Base-by-base conservation (phyloP, 2,797 vertebrate species). In the Xerus rutilus region DNA sequence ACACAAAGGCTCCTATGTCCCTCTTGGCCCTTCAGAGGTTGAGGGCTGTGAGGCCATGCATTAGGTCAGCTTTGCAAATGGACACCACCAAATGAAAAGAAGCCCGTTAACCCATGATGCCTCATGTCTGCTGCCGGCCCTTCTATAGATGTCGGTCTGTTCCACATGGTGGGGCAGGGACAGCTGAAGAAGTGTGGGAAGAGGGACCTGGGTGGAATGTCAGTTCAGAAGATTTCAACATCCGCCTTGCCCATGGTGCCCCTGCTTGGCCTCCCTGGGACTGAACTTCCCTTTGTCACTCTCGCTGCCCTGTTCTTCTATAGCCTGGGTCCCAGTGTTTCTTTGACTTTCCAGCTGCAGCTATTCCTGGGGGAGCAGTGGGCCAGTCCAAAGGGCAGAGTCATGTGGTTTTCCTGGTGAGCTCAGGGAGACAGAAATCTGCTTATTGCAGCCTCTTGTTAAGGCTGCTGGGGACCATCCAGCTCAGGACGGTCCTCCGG, bases 31-130 rank as follows among this genome's bases (percentile, higher is more conserved):
- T 91, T 93, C 89, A 85, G 91, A 92, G 69, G 78, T 91, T 6
- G 72, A 96, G 94, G 86, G 95, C 89, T 43, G 76, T 43, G 79
- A 85, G 89, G 79, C 90, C 4, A 2, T 9, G 95, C 70, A 88
- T 97, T 92, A 96, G 95, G 91, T 97, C 95, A 97, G 96, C 96
- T 91, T 79, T 93, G 89, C 91, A 96, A 96, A 90, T 69, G 64
- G 95, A 82, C 12, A 49, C 65, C 70, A 91, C 47, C 35, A 65
- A 65, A 32, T 54, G 32, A 47, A 74, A n/a, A 32, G 49, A 23
- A 74, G 69, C 78, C 2, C 1, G 1, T 59, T 88, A 13, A 57
- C 43, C 79, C 43, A 0, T 0, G 15, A 17, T 0, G 11, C 72
- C 76, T 77, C 35, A 0, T n/a, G 45, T 20, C n/a, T 74, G n/a